phyloP scores from a whole-genome alignment of 2,888 invertebrate species.

The Caradrina kadenii region DNA sequence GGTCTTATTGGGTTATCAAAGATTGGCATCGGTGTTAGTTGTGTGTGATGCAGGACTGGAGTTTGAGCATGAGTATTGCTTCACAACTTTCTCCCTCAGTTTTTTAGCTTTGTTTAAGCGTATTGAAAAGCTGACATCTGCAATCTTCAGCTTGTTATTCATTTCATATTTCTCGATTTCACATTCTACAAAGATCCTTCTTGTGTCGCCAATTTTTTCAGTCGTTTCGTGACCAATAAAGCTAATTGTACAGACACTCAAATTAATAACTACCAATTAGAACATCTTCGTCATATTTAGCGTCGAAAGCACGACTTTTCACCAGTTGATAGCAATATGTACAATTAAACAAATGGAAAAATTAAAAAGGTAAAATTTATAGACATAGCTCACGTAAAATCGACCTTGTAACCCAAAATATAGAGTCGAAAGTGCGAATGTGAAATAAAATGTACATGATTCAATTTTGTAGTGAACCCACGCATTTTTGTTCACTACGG shows the following conservation, averaged over 20 bases:
- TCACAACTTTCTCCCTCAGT: not conserved
- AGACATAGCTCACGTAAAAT: slow-evolving; percentile 43
- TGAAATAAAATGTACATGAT: slow-evolving; percentile 70
- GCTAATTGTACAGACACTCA: slow-evolving; percentile 20
- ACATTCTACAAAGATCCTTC: not conserved
- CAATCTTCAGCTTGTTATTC: not conserved
- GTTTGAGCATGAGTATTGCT: too few species aligned
- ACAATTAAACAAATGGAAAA: slow-evolving; percentile 78
- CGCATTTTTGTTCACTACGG: slow-evolving; percentile 82
- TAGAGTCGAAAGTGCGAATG: slow-evolving; percentile 72
- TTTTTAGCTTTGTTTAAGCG: not conserved
- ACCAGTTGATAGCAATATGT: slow-evolving; percentile 57
- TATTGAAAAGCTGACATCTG: not conserved
- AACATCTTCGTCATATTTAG: slow-evolving; percentile 25
- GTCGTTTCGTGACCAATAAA: not conserved
- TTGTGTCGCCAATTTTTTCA: not conserved
- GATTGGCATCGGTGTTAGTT: not conserved
- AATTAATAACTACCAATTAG: slow-evolving; percentile 27
- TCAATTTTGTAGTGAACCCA: slow-evolving; percentile 79
- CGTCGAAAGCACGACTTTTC: slow-evolving; percentile 66
- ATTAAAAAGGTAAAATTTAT: slow-evolving; percentile 77
- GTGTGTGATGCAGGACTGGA: not conserved
- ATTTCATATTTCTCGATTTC: not conserved
- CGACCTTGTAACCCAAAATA: slow-evolving; percentile 61
- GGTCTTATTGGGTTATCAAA: slow-evolving; percentile 12